Evolutionary conservation across 2,797 vertebrate genomes (phyloP), one percentile per base, ranked within the genome.

Genomic region (Thunnus albacares): DNA sequence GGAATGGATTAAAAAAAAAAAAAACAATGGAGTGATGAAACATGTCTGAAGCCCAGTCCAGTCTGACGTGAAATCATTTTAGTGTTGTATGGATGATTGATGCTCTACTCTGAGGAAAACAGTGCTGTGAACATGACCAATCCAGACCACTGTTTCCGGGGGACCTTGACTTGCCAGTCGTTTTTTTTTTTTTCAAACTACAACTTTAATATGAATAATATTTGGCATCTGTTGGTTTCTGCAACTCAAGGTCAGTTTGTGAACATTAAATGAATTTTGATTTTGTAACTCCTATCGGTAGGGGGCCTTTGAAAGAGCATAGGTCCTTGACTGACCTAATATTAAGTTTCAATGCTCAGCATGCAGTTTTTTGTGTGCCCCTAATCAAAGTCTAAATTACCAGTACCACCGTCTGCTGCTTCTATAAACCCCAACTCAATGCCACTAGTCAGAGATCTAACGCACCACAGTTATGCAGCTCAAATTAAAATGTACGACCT

Each of bases 141-240:
- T 60, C n/a, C 30, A 20, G 18, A 38, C 30, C n/a, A 28, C 12
- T 6, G 22, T 68, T 56, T 62, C 18, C 52, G 33, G 45, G 22
- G 49, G 62, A 45, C 62, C 28, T 51, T 52, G 5, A 28, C 51
- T 61, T 22, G n/a, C 28, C 45, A 24, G 24, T 24, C 24, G 24
- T 24, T 24, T 56, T 74, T 70, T 2, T 70, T 2, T 45, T 61
- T 71, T 64, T 61, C 8, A 60, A 60, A 17, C 1, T 13, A 20
- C 17, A n/a, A 45, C 8, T 80, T 66, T 67, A 62, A 53, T 64
- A 60, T 41, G 33, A 57, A 81, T 15, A 64, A 28, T 38, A 60
- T 77, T 77, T 72, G 67, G n/a, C 61, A 79, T 74, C 62, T 78
- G 67, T 81, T 63, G 49, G 8, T 70, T 75, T 69, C 10, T 51